Percentiles rank a stretch among this genome's conserved stretches.
Evolutionary conservation across 2,888 invertebrate genomes (phyloP).

Genomic region (Agrochola lychnidis): DNA sequence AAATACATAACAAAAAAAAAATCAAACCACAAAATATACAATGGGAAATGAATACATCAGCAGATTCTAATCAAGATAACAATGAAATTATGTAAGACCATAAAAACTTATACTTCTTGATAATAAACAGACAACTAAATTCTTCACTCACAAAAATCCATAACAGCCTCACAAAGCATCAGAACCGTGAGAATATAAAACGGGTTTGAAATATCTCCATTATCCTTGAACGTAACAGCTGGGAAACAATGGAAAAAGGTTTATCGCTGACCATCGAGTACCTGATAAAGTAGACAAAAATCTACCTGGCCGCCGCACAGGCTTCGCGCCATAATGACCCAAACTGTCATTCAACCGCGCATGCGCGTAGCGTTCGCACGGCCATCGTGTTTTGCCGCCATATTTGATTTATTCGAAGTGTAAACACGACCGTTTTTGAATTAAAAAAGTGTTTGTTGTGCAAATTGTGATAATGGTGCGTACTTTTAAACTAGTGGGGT

Average conservation of each 20-base stretch:
- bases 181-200: slow-evolving; percentile 43
- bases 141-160: not conserved
- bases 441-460: slow-evolving; percentile 66
- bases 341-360: slow-evolving; percentile 84
- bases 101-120: no score
- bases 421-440: slow-evolving; percentile 59
- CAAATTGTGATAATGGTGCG: slow-evolving; percentile 80
- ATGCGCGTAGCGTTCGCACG: slow-evolving; percentile 82
- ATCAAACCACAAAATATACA: no score
- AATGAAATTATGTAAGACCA: not conserved
- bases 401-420: slow-evolving; percentile 59
- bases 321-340: slow-evolving; percentile 78
- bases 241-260: slow-evolving; percentile 55
- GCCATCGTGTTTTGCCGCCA: slow-evolving; percentile 62
- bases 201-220: not conserved
- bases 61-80: not conserved
- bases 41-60: no score
- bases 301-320: slow-evolving; percentile 75
- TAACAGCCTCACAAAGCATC: slow-evolving; percentile 1
- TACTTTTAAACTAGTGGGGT: slow-evolving; percentile 81
- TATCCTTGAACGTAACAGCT: slow-evolving; percentile 18
- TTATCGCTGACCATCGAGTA: slow-evolving; percentile 43
- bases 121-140: not conserved
- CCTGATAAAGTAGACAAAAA: slow-evolving; percentile 58
- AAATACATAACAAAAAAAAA: no score